Evolutionary conservation across 1,140 invertebrate genomes (phyloP), one percentile per base, ranked within the genome.

Genomic region (Caenorhabditis briggsae): DNA sequence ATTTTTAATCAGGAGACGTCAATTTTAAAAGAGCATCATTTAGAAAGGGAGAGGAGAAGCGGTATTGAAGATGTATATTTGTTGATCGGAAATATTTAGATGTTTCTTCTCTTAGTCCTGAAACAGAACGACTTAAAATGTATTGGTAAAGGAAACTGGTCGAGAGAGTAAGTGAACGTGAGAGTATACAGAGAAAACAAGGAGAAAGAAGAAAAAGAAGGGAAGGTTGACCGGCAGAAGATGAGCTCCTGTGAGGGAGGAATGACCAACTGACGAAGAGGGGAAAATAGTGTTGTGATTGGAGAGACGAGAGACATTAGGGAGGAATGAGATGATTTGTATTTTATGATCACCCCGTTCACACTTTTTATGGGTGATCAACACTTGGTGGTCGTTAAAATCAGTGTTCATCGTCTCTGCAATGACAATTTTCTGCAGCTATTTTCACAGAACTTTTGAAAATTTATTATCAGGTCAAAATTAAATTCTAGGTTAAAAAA

Each of bases 11-110:
- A n/a, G 8, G 25, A 25, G 3, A 33, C 2, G 14, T 16, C 11
- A 56, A 58, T 83, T 53, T 58, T 8, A 83, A 83, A 83, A 83
- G 56, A 18, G 23, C 82, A 83, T 58, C 82, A 58, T 83, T 83
- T 55, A 48, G 59, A 50, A 12, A 84, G 59, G 20, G 23, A 41
- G 9, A 6, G 20, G 41, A 59, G 20, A 78, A 50, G 16, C 11
- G 1, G 25, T 50, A 6, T 78, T 23, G n/a, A 50, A 43, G 18
- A 78, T 41, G 33, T 46, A 5, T 16, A n/a, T 12, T 48, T n/a
- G 25, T n/a, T 12, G 20, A 64, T 33, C 16, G 23, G 16, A 70
- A 43, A 5, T 50, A 23, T 78, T 78, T 23, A 12, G 70, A 18
- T n/a, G 43, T 3, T 25, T 78, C 53, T 78, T 78, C 5, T 9